Evolutionary conservation across 1,140 invertebrate species (phyloP), one percentile per base, ranked within the genome.

Genomic region (Listronotus bonariensis): DNA sequence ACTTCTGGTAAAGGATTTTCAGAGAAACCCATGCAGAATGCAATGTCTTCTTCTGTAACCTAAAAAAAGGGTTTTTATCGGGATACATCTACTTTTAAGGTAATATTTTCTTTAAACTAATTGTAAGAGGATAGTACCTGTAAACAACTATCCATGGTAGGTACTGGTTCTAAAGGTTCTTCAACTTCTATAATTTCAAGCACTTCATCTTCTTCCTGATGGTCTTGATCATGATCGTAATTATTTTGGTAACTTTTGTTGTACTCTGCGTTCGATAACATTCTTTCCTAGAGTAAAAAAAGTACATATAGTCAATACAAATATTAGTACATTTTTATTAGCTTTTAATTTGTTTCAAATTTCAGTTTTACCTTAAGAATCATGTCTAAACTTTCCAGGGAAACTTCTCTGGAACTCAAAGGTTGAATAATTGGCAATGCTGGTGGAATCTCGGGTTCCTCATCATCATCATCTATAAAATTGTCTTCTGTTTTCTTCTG

Each of bases 21-120:
- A 57, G 82, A 71, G 48, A 84, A 82, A 8, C 90, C 88, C 89
- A 94, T 93, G 73, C 91, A 93, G 56, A 89, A 84, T 1, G 91
- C 92, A 45, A 95, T 95, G 74, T 96, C 92, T 80, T 95, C 92
- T 81, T 95, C 92, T 1, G 92, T 95, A 1, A 53, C 45, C 45
- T 48, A 18, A 11, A 48, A 48, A 11, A 11, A 11, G n/a, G n/a
- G n/a, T n/a, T n/a, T n/a, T n/a, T n/a, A n/a, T n/a, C n/a, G n/a
- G n/a, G n/a, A n/a, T n/a, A n/a, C n/a, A n/a, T n/a, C n/a, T n/a
- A n/a, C n/a, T n/a, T n/a, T n/a, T n/a, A n/a, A n/a, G n/a, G n/a
- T n/a, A n/a, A n/a, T n/a, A n/a, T n/a, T n/a, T n/a, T n/a, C n/a
- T n/a, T n/a, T n/a, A n/a, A n/a, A n/a, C n/a, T n/a, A n/a, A n/a